These are phyloP conservation scores for Euspilapteryx auroguttella DNA, from an alignment of 2,888 invertebrate genomes.

Conservation along the genomic window DNA sequence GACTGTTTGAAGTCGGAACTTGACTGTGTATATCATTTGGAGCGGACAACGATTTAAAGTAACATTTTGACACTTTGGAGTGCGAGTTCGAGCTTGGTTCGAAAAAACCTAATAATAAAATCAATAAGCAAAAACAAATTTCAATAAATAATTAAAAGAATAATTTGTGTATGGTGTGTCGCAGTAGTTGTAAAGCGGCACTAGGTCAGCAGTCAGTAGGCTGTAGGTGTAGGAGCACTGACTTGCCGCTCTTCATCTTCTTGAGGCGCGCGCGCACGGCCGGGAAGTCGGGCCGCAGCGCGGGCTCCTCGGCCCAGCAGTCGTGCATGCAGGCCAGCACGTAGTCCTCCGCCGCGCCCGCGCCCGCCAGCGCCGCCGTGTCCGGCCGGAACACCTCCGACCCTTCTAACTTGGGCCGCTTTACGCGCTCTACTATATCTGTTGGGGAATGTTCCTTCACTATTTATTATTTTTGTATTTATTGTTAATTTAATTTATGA, in stretches of 20 bases:
- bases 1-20: too few relatives aligned
- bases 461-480: constrained; percentile 1
- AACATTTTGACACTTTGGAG: too few relatives aligned
- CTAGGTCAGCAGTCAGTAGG: too few relatives aligned
- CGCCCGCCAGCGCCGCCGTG: constrained; percentile 69
- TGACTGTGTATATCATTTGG: too few relatives aligned
- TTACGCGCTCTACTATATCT: constrained; percentile 88
- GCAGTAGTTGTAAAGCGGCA: too few relatives aligned
- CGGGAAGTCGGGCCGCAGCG: constrained; percentile 81
- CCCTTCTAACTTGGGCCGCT: constrained; percentile 66
- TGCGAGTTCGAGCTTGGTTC: too few relatives aligned
- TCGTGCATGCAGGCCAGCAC: constrained; percentile 81
- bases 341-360: constrained; percentile 69
- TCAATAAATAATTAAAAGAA: too few relatives aligned
- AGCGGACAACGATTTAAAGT: too few relatives aligned
- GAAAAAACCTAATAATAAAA: too few relatives aligned
- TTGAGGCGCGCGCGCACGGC: constrained; percentile 78
- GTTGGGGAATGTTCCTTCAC: constrained; percentile 8
- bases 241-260: constrained; percentile 88
- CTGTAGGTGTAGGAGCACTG: constrained; percentile 28
- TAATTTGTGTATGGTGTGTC: too few relatives aligned
- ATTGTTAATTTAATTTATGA: too few relatives aligned
- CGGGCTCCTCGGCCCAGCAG: constrained; percentile 89
- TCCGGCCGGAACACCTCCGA: constrained; percentile 81
- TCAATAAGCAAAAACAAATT: too few relatives aligned